phyloP scores from a whole-genome alignment of 2,113 vertebrate genomes.

The Clarias macrocephalus region DNA sequence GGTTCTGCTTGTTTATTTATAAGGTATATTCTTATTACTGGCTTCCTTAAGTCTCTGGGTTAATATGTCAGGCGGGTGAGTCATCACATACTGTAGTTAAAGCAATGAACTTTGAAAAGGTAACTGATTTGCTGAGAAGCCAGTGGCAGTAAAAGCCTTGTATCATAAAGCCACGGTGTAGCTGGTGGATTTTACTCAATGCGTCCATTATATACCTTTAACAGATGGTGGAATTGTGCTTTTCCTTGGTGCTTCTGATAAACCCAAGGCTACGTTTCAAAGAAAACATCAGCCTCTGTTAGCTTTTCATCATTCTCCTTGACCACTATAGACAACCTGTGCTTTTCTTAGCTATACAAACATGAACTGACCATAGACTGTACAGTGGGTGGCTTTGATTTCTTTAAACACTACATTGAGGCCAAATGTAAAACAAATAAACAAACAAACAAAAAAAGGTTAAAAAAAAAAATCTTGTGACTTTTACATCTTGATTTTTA shows the following conservation, averaged over 20 bases:
- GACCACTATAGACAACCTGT: not conserved
- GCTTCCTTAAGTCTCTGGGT: not conserved
- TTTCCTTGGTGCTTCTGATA: slow-evolving; percentile 2
- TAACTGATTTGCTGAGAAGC: not conserved
- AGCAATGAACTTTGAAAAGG: slow-evolving; percentile 40
- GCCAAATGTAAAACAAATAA: not conserved
- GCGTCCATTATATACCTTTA: not conserved
- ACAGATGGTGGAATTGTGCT: not conserved
- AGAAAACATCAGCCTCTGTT: slow-evolving; percentile 1
- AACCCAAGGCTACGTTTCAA: slow-evolving; percentile 19
- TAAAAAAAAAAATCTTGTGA: not conserved
- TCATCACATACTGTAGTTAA: slow-evolving; percentile 6
- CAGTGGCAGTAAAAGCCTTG: not conserved
- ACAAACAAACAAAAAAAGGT: not conserved
- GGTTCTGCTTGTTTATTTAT: not conserved
- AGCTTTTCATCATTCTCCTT: slow-evolving; percentile 28
- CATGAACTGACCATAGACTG: not conserved
- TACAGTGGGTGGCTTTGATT: not conserved
- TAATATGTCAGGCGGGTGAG: slow-evolving; percentile 32
- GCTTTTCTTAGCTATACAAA: slow-evolving; percentile 20
- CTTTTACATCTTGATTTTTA: not conserved
- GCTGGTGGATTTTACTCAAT: not conserved
- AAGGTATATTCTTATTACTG: not conserved
- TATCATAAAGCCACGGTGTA: not conserved
- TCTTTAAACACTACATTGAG: not conserved